phyloP scores from a whole-genome alignment of 2,113 vertebrate species.

The Cyanoderma ruficeps region DNA sequence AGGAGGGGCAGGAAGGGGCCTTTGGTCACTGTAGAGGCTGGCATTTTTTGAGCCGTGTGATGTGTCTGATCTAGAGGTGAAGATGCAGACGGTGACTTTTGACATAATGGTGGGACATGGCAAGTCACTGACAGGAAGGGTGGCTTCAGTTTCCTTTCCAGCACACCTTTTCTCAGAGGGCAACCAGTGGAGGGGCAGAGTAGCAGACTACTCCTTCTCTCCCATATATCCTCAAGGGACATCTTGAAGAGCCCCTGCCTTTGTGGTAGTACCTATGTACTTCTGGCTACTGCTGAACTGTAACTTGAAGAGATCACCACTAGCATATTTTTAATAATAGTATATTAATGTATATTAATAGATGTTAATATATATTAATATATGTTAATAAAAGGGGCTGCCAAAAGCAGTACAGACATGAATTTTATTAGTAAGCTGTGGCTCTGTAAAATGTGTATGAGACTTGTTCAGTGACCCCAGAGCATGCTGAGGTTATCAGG shows the following conservation, averaged over 20 bases:
- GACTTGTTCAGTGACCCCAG: not conserved
- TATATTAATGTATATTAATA: not conserved
- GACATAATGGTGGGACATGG: not conserved
- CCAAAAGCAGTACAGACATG: not conserved
- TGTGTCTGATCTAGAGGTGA: not conserved
- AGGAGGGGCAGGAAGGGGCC: not conserved
- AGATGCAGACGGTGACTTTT: not conserved
- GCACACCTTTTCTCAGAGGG: not conserved
- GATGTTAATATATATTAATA: not conserved
- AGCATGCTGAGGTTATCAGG: not conserved
- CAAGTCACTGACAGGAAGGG: not conserved
- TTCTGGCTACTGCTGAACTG: not conserved
- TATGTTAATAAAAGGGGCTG: not conserved
- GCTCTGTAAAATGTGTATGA: not conserved
- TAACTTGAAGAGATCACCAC: not conserved
- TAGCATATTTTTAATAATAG: not conserved
- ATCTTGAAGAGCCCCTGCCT: not conserved
- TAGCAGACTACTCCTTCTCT: not conserved
- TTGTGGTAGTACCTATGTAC: not conserved
- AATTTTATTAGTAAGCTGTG: not conserved
- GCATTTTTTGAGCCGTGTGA: not conserved
- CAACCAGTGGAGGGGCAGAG: not conserved
- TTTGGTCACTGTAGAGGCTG: fast-evolving
- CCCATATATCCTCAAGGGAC: not conserved
- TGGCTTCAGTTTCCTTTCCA: not conserved